Evolutionary conservation across 2,113 vertebrate genomes (phyloP).

Genomic region (Pterocles orientalis): DNA sequence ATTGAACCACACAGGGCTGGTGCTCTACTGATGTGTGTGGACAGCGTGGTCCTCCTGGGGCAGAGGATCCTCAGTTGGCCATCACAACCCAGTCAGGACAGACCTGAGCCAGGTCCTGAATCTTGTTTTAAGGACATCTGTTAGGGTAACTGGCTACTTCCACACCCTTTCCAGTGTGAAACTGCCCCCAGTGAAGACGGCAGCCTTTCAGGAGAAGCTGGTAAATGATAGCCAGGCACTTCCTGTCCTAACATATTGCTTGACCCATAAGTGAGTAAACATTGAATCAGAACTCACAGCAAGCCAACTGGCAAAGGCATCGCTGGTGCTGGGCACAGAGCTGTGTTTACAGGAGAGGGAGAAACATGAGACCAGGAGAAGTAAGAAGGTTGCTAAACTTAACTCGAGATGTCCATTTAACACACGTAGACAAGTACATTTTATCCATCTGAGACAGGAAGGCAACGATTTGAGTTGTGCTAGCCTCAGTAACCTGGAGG

Average conservation of each 20-base stretch:
- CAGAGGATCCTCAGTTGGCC: background rate
- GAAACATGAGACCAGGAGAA: slow-evolving; percentile 52
- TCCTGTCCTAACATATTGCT: slow-evolving; percentile 65
- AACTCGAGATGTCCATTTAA: slow-evolving; percentile 49
- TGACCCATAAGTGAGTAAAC: slow-evolving; percentile 61
- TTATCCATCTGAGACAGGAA: slow-evolving; percentile 28
- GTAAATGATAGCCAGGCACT: slow-evolving; percentile 52
- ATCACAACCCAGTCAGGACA: background rate
- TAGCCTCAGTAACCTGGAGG: background rate
- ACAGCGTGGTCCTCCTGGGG: rapidly evolving
- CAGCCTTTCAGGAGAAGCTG: slow-evolving; percentile 29
- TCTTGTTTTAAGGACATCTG: background rate
- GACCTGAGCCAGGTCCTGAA: background rate
- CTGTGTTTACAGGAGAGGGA: slow-evolving; percentile 47
- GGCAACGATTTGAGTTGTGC: background rate
- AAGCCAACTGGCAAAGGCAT: slow-evolving; percentile 58
- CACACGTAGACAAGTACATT: slow-evolving; percentile 22
- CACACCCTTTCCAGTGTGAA: background rate
- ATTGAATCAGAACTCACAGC: slow-evolving; percentile 57
- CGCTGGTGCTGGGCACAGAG: background rate
- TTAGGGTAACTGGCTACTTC: background rate
- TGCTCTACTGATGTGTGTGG: background rate
- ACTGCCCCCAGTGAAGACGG: background rate
- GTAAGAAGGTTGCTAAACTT: slow-evolving; percentile 60
- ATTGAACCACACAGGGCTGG: rapidly evolving